These are phyloP conservation scores for Cladorhizidae sp. DNA, from an alignment of 37 sponge, comb jelly and placozoan genomes.

Conservation along the genomic window DNA sequence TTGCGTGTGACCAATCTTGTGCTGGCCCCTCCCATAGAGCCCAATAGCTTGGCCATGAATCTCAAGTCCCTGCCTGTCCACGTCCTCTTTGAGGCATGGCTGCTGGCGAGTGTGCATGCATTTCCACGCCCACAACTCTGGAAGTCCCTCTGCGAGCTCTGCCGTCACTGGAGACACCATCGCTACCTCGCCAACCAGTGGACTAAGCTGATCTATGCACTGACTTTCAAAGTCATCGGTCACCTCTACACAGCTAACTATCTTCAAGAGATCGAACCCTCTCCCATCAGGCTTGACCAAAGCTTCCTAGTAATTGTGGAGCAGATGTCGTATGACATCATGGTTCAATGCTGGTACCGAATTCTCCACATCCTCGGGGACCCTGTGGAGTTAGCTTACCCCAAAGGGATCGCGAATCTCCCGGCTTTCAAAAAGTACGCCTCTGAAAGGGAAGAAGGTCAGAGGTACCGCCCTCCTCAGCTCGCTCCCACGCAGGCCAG, in stretches of 20 bases:
- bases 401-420: constrained; percentile 27
- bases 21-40: constrained; percentile 59
- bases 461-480: neutral
- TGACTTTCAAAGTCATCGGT: constrained; percentile 57
- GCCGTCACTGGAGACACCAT: constrained; percentile 84
- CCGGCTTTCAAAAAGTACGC: constrained; percentile 68
- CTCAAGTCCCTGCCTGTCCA: constrained; percentile 53
- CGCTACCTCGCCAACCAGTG: constrained; percentile 65
- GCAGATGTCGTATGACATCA: constrained; percentile 34
- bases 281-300: constrained; percentile 3
- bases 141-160: constrained; percentile 77
- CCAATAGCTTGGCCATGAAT: constrained; percentile 50
- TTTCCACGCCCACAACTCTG: constrained; percentile 86
- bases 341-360: constrained; percentile 88
- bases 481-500: constrained; percentile 9
- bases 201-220: constrained; percentile 51
- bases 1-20: constrained; percentile 54
- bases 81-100: constrained; percentile 76
- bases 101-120: constrained; percentile 46
- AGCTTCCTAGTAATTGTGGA: constrained; percentile 17
- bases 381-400: constrained; percentile 77
- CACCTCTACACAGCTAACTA: constrained; percentile 66
- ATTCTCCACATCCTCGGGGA: constrained; percentile 90
- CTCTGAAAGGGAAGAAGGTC: neutral
- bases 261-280: constrained; percentile 1